A percentile compares a stretch with the other conserved stretches of the same genome.
phyloP scores from a whole-genome alignment of 2,888 invertebrate species.

The Amblyjoppa fuscipennis region DNA sequence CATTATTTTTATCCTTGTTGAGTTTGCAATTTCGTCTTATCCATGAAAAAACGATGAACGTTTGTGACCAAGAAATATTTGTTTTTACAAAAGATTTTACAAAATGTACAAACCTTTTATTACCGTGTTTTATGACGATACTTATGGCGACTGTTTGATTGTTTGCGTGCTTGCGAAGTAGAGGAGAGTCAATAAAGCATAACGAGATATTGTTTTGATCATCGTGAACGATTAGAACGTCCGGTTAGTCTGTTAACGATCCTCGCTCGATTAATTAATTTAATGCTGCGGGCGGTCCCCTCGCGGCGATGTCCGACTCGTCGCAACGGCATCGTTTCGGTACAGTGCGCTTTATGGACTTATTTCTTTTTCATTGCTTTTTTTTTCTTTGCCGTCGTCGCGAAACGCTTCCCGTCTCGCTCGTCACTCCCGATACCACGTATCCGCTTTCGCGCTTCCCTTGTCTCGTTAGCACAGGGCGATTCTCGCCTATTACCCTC shows the following conservation, averaged over 20 bases:
- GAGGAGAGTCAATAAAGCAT: background rate
- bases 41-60: background rate
- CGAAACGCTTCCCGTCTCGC: constrained; percentile 56
- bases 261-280: constrained; percentile 63
- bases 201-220: constrained; percentile 17
- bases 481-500: background rate
- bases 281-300: constrained; percentile 57
- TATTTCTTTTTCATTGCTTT: background rate
- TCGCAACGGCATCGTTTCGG: constrained; percentile 13
- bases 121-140: background rate
- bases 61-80: background rate
- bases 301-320: background rate
- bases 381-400: background rate
- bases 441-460: constrained; percentile 14
- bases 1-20: background rate
- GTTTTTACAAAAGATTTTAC: background rate
- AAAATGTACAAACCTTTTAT: background rate
- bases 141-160: background rate
- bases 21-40: background rate
- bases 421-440: constrained; percentile 50
- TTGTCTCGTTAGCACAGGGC: background rate
- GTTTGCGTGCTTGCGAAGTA: constrained; percentile 6
- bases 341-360: constrained; percentile 2
- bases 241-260: background rate
- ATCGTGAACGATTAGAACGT: background rate